A percentile compares a stretch with the other conserved stretches of the same genome.
phyloP scores from a whole-genome alignment of 2,888 invertebrate genomes.

The Trissonchulus latispiculum region DNA sequence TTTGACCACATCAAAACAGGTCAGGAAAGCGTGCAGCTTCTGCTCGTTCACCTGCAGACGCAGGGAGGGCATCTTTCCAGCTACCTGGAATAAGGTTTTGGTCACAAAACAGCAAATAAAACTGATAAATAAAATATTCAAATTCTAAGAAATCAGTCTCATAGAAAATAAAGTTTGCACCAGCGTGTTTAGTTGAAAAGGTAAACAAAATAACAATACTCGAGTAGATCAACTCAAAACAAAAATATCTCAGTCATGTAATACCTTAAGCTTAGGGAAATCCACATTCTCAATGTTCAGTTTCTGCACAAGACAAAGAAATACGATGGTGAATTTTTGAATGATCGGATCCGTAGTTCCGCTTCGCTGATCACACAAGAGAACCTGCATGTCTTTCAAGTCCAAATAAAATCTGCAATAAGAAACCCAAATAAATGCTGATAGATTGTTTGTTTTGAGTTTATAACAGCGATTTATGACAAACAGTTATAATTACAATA shows the following conservation, averaged over 20 bases:
- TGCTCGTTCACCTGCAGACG: slow-evolving; percentile 81
- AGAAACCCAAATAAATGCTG: too few relatives aligned
- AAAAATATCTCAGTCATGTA: neutral
- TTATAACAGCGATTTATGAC: too few relatives aligned
- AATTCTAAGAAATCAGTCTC: too few relatives aligned
- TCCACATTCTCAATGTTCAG: slow-evolving; percentile 6
- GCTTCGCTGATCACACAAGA: neutral
- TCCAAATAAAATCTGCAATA: neutral
- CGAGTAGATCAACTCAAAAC: too few relatives aligned
- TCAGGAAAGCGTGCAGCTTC: slow-evolving; percentile 55
- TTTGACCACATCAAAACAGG: slow-evolving; percentile 19
- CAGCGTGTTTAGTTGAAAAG: too few relatives aligned
- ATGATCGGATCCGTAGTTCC: slow-evolving; percentile 11
- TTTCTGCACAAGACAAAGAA: slow-evolving; percentile 12
- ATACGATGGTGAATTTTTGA: slow-evolving; percentile 11
- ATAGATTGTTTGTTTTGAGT: too few relatives aligned
- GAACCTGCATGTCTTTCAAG: slow-evolving; percentile 10
- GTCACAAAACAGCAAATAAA: too few relatives aligned
- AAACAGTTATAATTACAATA: too few relatives aligned
- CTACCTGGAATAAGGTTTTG: slow-evolving; percentile 52
- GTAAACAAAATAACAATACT: too few relatives aligned
- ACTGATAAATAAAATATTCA: too few relatives aligned
- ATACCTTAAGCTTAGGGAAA: slow-evolving; percentile 56
- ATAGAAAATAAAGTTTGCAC: too few relatives aligned
- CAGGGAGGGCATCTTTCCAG: slow-evolving; percentile 73